Conservation (phyloP, 2,797 vertebrate genomes). For the Leuciscus waleckii region DNA sequence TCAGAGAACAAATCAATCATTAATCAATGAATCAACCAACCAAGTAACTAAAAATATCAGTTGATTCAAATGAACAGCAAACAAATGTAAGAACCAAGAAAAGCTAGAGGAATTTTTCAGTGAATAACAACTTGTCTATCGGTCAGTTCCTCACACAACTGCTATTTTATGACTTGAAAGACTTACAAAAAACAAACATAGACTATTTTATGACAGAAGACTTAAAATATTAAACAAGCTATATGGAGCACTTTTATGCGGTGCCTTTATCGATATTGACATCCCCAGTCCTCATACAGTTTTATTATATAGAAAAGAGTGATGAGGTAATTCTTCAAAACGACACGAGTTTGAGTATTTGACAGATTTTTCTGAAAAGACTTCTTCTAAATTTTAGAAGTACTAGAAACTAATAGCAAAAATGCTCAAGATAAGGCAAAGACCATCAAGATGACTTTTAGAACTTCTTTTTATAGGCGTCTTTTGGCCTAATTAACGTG, state of each 20-base stretch:
- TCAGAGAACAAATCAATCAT: background rate
- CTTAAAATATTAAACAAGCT: background rate
- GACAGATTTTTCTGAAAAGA: background rate
- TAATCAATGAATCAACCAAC: background rate
- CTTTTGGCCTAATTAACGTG: slow-evolving; percentile 31
- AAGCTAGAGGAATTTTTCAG: background rate
- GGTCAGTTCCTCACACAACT: background rate
- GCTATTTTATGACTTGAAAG: background rate
- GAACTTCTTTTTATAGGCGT: slow-evolving; percentile 16
- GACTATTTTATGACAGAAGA: background rate
- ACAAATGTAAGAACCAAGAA: background rate
- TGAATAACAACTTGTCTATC: background rate
- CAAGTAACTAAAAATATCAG: background rate
- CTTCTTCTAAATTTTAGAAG: background rate
- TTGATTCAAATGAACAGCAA: background rate
- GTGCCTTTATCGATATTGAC: background rate
- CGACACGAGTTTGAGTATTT: background rate
- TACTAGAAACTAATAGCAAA: background rate
- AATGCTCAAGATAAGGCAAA: slow-evolving; percentile 13
- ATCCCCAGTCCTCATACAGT: background rate
- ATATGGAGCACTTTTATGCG: background rate
- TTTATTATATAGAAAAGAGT: background rate
- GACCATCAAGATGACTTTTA: slow-evolving; percentile 4
- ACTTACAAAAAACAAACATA: too few species aligned
- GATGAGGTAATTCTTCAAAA: background rate